Conservation (phyloP, 2,888 invertebrate genomes). For the Junonia oenone region DNA sequence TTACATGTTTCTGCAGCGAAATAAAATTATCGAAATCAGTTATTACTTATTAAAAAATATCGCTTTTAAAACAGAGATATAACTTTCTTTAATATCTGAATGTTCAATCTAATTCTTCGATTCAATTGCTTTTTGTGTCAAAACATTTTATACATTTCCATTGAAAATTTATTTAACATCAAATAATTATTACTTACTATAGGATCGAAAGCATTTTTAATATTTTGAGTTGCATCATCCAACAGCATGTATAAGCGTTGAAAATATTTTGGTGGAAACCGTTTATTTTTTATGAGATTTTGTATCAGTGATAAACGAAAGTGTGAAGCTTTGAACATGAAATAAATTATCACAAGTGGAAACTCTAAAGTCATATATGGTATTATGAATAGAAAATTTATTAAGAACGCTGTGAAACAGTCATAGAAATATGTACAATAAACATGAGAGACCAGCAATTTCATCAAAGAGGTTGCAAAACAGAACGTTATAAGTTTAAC, state of each 20-base stretch:
- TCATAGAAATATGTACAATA: neutral
- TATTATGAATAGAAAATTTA: neutral
- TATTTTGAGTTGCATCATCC: conserved; percentile 1
- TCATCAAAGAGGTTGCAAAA: neutral
- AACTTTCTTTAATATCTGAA: no score
- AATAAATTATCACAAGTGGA: neutral
- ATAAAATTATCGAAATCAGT: no score
- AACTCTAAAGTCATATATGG: neutral
- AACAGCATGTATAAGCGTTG: conserved; percentile 6
- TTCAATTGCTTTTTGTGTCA: no score
- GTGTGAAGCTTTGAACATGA: neutral
- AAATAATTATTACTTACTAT: no score
- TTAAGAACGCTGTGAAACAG: neutral
- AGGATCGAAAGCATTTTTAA: neutral
- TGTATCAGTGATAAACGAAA: neutral
- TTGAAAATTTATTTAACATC: no score
- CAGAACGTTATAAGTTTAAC: neutral
- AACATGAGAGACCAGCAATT: neutral
- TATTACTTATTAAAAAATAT: no score
- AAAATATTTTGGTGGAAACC: neutral
- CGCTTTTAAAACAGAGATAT: no score
- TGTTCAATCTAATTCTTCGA: no score
- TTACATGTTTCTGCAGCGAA: no score
- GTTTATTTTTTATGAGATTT: neutral
- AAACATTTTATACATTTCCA: no score